Base-by-base conservation (phyloP, 2,888 invertebrate genomes). In the Trichopoda pennipes region DNA sequence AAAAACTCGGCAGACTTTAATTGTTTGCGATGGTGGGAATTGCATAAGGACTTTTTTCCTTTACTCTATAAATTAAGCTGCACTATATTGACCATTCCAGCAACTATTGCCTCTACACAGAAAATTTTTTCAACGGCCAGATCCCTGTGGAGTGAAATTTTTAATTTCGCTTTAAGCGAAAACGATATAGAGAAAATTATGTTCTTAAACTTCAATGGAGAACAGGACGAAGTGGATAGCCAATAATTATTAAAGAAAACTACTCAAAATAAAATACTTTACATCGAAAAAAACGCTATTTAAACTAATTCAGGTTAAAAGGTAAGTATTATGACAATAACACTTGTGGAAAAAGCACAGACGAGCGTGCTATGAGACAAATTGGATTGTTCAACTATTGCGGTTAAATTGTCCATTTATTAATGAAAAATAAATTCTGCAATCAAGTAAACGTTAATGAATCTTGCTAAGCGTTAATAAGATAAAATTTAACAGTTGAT, bases 1-100 rank as follows among this genome's bases (percentile, higher is more conserved):
- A 16, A 17, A 14, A 44, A 44, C 19, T 44, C 14, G 9, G 44
- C n/a, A 28, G 28, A 56, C 16, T 66, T 66, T 7, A 23, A 66
- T 53, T 38, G 38, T 10, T 44, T 69, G 9, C 44, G n/a, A 44
- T 69, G 69, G 69, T 69, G 69, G 56, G 56, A 69, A 56, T 12
- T 19, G 19, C 28, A 69, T 4, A 55, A 56, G 32, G 32, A 69
- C 9, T 9, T 19, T n/a, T 69, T 56, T 69, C 66, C 66, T 17
- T 14, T 42, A 12, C 23, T 66, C 1, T 38, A 53, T 66, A 66
- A 38, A 21, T 17, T 66, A 38, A 53, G 53, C 38, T 55, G 66
- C 12, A 38, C 8, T 1, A 23, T 53, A 53, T 66, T 66, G n/a
- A 38, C 53, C n/a, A 38, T 23, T 2, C 66, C 66, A 23, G 66